A percentile compares a stretch with the other conserved stretches of the same genome.
These are phyloP conservation scores for Sebastes elongatus DNA, from an alignment of 2,797 vertebrate genomes.

Conservation along the genomic window DNA sequence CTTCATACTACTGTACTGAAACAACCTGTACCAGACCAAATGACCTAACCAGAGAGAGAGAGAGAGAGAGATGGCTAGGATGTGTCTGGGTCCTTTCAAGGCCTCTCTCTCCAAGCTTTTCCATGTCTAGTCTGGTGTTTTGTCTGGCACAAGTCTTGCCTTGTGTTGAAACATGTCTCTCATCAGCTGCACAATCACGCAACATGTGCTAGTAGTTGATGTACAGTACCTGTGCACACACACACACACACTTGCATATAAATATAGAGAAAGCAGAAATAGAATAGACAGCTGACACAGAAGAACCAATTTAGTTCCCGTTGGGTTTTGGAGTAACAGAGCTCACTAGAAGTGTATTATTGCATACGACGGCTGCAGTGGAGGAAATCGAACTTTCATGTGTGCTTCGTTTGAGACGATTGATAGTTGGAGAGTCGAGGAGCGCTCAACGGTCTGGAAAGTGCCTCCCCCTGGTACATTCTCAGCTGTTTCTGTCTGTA, in stretches of 20 bases:
- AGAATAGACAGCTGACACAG: neutral
- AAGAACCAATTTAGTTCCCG: neutral
- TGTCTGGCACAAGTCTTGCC: constrained; percentile 11
- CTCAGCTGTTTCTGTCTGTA: constrained; percentile 70
- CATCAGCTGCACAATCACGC: constrained; percentile 9
- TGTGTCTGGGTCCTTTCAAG: constrained; percentile 13
- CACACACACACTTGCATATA: neutral
- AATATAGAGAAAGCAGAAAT: neutral
- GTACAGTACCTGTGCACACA: neutral
- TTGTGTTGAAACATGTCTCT: constrained; percentile 28
- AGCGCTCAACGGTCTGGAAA: constrained; percentile 40
- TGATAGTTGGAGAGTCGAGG: constrained; percentile 33
- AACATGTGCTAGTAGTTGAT: neutral
- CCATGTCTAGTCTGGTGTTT: constrained; percentile 26
- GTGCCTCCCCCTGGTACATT: constrained; percentile 47
- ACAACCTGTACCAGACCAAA: neutral
- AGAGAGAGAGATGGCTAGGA: neutral
- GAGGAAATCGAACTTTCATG: neutral
- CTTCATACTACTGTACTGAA: neutral
- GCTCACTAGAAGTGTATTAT: neutral
- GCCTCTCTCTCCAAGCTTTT: constrained; percentile 7
- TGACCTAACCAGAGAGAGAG: constrained; percentile 5
- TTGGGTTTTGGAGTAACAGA: neutral
- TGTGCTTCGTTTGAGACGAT: constrained; percentile 30
- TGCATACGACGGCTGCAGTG: neutral